Base-by-base conservation (phyloP, 2,888 invertebrate genomes). In the Cosmia trapezina region DNA sequence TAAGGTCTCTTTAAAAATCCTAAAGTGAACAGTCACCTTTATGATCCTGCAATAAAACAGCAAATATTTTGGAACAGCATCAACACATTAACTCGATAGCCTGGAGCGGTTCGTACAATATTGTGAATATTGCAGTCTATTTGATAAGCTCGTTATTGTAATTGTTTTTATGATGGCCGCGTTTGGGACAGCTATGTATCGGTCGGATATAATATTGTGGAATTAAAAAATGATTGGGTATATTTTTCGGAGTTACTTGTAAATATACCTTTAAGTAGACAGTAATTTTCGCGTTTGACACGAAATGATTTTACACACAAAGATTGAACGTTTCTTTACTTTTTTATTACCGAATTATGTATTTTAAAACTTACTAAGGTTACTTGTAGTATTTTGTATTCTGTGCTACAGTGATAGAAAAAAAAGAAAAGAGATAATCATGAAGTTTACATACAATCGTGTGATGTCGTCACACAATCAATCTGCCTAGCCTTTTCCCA, bases 81-180 rank as follows among this genome's bases (percentile, higher is more conserved):
- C 79, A 79, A 81, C 73, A 75, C 76, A 86, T 83, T 86, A 84
- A 76, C 73, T 68, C 70, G 82, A 87, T 86, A 84, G 75, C 19
- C 12, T 12, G 33, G 14, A 43, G 53, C 51, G 51, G 45, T 59
- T 53, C 64, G 54, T 37, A 56, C 59, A 64, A 72, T 78, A 74
- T 77, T 64, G 63, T 47, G 66, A 67, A 62, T 22, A 28, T 47
- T 64, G 45, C 77, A 75, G 72, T 66, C 64, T 74, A 72, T 84
- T 83, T 78, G 71, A 74, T 74, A 60, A 59, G 60, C 72, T 81
- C 62, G 80, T 83, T 84, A 80, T 49, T 78, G 54, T 80, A 84
- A 84, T 83, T 81, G 75, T 75, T 83, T 75, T 72, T 65, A 73
- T 81, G 64, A 80, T 62, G 51, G 28, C 54, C 53, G 47, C 47